phyloP scores from a whole-genome alignment of 2,888 invertebrate genomes.

The Ochlodes sylvanus region DNA sequence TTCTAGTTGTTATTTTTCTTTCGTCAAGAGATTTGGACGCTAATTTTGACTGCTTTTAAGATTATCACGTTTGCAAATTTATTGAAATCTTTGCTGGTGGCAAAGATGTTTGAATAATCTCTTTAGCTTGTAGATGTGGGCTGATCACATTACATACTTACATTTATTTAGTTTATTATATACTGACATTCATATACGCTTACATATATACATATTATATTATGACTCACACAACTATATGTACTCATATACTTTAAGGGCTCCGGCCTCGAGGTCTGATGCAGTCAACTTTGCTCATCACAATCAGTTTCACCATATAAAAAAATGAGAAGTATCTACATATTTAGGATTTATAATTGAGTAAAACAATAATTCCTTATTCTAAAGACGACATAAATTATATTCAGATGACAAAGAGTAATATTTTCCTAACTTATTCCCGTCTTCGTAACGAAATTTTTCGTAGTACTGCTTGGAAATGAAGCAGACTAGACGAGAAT shows the following conservation, averaged over 20 bases:
- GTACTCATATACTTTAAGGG: too few relatives aligned
- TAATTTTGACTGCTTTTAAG: constrained; percentile 44
- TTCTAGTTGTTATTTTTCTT: constrained; percentile 49
- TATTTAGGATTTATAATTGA: neutral
- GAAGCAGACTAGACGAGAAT: constrained; percentile 17
- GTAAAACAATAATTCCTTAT: neutral
- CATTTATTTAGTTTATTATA: too few relatives aligned
- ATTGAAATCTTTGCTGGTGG: constrained; percentile 9
- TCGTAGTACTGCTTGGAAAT: constrained; percentile 35
- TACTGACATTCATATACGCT: too few relatives aligned
- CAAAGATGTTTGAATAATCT: constrained; percentile 2
- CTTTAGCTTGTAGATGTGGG: constrained; percentile 17
- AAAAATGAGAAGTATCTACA: too few relatives aligned
- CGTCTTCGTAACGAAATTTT: constrained; percentile 53
- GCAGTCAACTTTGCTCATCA: too few relatives aligned
- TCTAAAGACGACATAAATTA: neutral
- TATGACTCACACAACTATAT: too few relatives aligned
- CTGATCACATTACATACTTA: too few relatives aligned
- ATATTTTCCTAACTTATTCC: constrained; percentile 69
- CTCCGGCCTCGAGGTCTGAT: too few relatives aligned
- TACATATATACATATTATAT: too few relatives aligned
- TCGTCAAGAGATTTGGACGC: constrained; percentile 44
- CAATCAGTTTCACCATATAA: too few relatives aligned
- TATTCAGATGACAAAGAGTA: constrained; percentile 20
- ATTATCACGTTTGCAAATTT: constrained; percentile 40